Base-by-base conservation (phyloP, 2,113 vertebrate genomes). In the Centrocercus urophasianus region DNA sequence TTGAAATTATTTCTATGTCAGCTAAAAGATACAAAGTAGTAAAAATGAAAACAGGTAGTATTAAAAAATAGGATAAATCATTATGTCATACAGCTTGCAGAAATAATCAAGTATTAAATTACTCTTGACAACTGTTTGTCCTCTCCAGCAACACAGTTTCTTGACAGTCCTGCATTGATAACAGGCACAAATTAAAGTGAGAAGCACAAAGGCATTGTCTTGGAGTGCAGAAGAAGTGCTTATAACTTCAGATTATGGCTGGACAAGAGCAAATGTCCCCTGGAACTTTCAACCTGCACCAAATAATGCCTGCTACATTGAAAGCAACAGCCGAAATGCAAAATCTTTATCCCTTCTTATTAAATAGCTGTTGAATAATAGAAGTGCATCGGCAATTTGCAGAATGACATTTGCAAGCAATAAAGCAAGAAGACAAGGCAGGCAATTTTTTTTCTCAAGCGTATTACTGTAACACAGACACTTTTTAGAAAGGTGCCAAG, bases 341-440 rank as follows among this genome's bases (percentile, higher is more conserved):
- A 92, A 93, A 90, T 89, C 80, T 92, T 95, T 90, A 92, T 77
- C 80, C 47, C 30, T 56, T 88, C 73, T 78, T 88, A 90, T 90
- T 92, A 94, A 95, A 88, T 59, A 34, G 50, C 60, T 81, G 66
- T 75, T 93, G 87, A 95, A 85, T 69, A 87, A 83, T 15, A 89
- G 60, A 86, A 90, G 86, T 48, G 69, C 61, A 66, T 69, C 24
- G 18, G 27, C 38, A 85, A 89, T 56, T 74, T 95, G 74, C 61
- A 89, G 86, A 90, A 84, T 16, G 10, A 92, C 65, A 78, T 74
- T 92, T 90, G 82, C 43, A 84, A 91, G 82, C 48, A 80, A 69
- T 88, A 91, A 89, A 92, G 77, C 34, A 74, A 81, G 17, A 70
- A 83, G 60, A 77, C 82, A 87, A 89, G 54, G 70, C 30, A 86